Conservation (phyloP, 1,140 invertebrate genomes). For the Zaprionus kolodkinae region DNA sequence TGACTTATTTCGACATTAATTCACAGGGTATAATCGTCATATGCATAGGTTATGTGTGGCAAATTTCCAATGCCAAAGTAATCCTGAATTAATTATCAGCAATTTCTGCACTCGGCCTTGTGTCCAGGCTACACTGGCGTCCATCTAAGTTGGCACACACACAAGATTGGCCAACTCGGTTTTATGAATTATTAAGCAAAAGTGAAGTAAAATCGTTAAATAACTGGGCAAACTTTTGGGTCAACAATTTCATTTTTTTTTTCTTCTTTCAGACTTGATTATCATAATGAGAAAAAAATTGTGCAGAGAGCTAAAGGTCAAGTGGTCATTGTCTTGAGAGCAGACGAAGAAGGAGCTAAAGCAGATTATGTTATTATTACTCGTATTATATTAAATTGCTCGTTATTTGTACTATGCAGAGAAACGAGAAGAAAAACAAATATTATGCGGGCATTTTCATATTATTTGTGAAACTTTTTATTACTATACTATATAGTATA, state of each 20-base stretch:
- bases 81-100: constrained; percentile 1
- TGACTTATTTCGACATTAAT: background rate
- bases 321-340: constrained; percentile 56
- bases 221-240: constrained; percentile 35
- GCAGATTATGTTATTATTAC: constrained; percentile 29
- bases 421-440: constrained; percentile 32
- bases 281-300: constrained; percentile 56
- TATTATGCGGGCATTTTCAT: background rate
- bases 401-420: constrained; percentile 40
- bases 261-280: constrained; percentile 40
- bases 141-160: background rate
- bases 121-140: background rate
- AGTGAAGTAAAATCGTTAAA: constrained; percentile 5
- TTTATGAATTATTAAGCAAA: constrained; percentile 6
- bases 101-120: constrained; percentile 1
- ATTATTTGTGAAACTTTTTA: background rate
- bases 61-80: background rate
- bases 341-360: background rate
- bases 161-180: background rate
- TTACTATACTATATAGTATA: constrained; percentile 5
- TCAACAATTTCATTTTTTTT: constrained; percentile 29
- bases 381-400: constrained; percentile 54
- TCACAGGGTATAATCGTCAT: background rate
- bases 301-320: constrained; percentile 55
- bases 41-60: background rate